Conservation (phyloP, 1,140 invertebrate genomes). For the honey bee (Apis mellifera) region DNA sequence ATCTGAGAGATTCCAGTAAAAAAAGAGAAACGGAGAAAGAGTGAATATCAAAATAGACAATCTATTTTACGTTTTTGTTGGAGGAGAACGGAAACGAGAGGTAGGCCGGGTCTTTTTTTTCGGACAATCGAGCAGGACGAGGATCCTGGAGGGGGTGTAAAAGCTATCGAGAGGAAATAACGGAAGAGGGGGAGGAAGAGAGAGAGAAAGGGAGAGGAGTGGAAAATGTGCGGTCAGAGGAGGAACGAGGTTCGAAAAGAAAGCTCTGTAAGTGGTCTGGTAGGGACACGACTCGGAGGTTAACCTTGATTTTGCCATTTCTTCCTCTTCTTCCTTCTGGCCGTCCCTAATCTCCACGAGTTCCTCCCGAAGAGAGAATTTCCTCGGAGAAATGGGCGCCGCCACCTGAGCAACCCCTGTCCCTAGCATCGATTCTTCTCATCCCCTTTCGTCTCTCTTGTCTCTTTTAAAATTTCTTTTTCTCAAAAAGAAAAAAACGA, state of each 20-base stretch:
- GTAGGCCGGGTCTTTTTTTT: not conserved
- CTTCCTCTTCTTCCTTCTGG: constrained; percentile 34
- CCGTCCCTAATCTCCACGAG: constrained; percentile 6
- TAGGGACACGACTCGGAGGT: constrained; percentile 55
- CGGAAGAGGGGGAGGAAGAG: not conserved
- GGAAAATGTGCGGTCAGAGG: constrained; percentile 48
- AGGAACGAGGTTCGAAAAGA: constrained; percentile 30
- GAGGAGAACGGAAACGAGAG: constrained; percentile 1
- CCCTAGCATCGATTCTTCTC: constrained; percentile 39
- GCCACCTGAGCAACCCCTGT: constrained; percentile 17
- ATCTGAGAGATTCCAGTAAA: not conserved
- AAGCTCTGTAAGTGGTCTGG: constrained; percentile 43
- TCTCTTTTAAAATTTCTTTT: no score
- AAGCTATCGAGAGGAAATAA: constrained; percentile 54
- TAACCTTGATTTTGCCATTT: constrained; percentile 55
- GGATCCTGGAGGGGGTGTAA: constrained; percentile 21
- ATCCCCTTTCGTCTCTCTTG: no score
- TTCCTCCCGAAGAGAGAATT: not conserved
- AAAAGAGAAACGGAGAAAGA: no score
- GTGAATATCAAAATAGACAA: constrained; percentile 9
- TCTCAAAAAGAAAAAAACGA: not conserved
- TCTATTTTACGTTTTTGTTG: not conserved
- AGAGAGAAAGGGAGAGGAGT: constrained; percentile 3
- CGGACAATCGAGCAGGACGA: constrained; percentile 27
- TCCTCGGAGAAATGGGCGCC: constrained; percentile 25